Evolutionary conservation across 1,140 invertebrate species (phyloP).

Genomic region (Amphibalanus amphitrite): DNA sequence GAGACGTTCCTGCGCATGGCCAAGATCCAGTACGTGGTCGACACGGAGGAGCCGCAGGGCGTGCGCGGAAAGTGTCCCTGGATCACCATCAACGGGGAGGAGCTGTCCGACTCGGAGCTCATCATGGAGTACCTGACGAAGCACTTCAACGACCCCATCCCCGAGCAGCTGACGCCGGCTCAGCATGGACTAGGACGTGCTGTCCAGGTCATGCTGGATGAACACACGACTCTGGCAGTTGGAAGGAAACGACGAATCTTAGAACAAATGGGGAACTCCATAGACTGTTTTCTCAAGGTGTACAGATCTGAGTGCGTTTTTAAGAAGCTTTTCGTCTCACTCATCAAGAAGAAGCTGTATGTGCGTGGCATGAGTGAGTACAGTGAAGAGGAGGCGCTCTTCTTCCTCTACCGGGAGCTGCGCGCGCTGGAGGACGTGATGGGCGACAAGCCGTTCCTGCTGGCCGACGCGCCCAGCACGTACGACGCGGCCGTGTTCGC

Average conservation of each 20-base stretch:
- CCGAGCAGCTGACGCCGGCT: constrained; percentile 11
- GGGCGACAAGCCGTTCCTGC: constrained; percentile 5
- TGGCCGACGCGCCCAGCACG: background rate
- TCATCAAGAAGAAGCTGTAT: background rate
- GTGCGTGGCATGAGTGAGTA: constrained; percentile 10
- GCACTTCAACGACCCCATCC: constrained; percentile 1
- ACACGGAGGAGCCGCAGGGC: constrained; percentile 14
- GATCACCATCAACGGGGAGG: constrained; percentile 27
- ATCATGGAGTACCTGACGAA: constrained; percentile 16
- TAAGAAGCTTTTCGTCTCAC: background rate
- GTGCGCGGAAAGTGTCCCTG: constrained; percentile 25
- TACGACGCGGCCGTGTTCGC: constrained; percentile 4
- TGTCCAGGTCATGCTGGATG: constrained; percentile 16
- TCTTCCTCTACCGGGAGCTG: constrained; percentile 9
- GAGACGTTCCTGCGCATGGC: constrained; percentile 23
- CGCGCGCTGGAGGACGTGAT: constrained; percentile 7
- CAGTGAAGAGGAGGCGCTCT: constrained; percentile 9
- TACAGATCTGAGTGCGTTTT: background rate
- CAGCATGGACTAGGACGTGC: constrained; percentile 12
- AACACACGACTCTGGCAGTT: constrained; percentile 9
- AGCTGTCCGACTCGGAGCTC: constrained; percentile 25
- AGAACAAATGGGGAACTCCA: background rate
- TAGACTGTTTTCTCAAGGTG: background rate
- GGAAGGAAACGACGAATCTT: background rate
- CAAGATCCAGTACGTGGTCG: constrained; percentile 20